These are phyloP conservation scores for Acronicta leporina DNA, from an alignment of 2,888 invertebrate genomes.

Conservation along the genomic window DNA sequence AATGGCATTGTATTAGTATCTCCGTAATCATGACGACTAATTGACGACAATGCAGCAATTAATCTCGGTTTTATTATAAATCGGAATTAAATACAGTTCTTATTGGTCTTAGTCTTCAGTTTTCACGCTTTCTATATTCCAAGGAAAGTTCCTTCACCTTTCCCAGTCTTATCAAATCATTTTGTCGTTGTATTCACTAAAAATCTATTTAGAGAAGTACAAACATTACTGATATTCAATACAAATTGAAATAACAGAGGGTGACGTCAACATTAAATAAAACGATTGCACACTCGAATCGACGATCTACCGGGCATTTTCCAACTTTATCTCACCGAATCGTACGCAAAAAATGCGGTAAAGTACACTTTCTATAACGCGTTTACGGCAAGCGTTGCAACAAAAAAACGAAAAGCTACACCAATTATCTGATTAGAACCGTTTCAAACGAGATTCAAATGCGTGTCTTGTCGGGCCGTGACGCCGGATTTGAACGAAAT, in stretches of 20 bases:
- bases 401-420: slow-evolving; percentile 60
- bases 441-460: slow-evolving; percentile 57
- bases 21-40: slow-evolving; percentile 42
- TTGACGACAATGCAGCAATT: slow-evolving; percentile 44
- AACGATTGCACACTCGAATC: slow-evolving; percentile 11
- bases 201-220: no score
- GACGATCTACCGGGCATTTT: slow-evolving; percentile 10
- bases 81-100: slow-evolving; percentile 34
- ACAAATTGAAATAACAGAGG: not conserved
- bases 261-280: slow-evolving; percentile 27
- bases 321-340: slow-evolving; percentile 19
- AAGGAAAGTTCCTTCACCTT: not conserved
- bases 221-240: slow-evolving; percentile 4
- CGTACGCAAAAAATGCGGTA: slow-evolving; percentile 47
- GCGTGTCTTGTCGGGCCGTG: slow-evolving; percentile 47
- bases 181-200: no score
- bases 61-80: slow-evolving; percentile 42
- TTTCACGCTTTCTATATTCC: slow-evolving; percentile 49
- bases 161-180: no score
- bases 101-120: slow-evolving; percentile 36
- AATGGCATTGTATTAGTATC: slow-evolving; percentile 21
- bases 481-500: slow-evolving; percentile 35
- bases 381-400: slow-evolving; percentile 54
- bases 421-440: slow-evolving; percentile 58
- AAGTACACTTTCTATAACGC: slow-evolving; percentile 69